phyloP scores from a whole-genome alignment of 2,113 vertebrate genomes.

The Callorhinus ursinus region DNA sequence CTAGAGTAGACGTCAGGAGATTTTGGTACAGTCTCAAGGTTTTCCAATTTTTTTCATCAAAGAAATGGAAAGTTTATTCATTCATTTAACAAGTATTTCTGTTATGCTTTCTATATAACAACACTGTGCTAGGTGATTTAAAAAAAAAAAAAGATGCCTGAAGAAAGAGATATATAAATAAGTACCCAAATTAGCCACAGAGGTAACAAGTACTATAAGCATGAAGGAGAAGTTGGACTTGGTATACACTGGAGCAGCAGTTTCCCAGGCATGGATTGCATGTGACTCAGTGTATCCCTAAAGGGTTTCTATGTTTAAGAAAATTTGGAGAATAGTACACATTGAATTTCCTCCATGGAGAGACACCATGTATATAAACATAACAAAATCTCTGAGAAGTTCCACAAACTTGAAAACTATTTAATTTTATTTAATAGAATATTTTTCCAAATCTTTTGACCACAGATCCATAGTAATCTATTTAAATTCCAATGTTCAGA shows the following conservation, averaged over 20 bases:
- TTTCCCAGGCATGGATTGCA: background rate
- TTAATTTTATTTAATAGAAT: background rate
- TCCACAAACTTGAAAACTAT: background rate
- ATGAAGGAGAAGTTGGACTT: background rate
- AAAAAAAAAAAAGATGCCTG: background rate
- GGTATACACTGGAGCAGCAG: background rate
- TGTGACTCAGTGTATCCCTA: background rate
- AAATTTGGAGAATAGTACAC: background rate
- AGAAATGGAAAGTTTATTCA: background rate
- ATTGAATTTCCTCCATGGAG: background rate
- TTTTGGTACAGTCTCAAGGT: background rate
- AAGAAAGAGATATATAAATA: background rate
- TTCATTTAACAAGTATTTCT: background rate
- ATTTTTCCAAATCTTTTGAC: background rate
- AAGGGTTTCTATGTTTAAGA: background rate
- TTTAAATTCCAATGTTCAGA: background rate
- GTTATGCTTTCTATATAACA: background rate
- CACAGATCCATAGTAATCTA: background rate
- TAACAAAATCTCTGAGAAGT: background rate
- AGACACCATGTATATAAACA: background rate
- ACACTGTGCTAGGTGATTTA: background rate
- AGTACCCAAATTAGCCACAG: background rate
- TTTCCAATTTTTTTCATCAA: background rate
- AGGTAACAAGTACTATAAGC: background rate
- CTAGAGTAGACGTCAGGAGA: background rate